phyloP scores from a whole-genome alignment of 2,113 vertebrate species.

The Equus przewalskii region DNA sequence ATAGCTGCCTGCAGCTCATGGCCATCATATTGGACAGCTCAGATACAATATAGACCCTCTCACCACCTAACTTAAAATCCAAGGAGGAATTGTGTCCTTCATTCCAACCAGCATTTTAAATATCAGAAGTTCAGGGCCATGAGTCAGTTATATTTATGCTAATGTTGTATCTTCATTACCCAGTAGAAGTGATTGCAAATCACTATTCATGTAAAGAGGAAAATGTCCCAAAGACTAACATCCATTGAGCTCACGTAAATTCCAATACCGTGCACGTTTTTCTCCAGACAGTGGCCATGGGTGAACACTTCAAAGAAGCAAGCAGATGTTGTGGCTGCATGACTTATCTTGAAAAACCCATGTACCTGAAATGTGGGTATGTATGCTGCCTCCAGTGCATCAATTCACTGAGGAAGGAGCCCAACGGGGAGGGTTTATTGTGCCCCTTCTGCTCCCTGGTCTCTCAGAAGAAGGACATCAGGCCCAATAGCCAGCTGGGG shows the following conservation, averaged over 20 bases:
- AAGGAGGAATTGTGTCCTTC: fast-evolving
- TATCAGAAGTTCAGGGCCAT: no score
- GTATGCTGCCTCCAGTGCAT: not conserved
- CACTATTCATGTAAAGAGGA: fast-evolving
- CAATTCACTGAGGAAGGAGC: fast-evolving
- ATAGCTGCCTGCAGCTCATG: fast-evolving
- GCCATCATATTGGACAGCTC: no score
- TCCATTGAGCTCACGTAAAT: fast-evolving
- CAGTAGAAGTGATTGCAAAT: no score
- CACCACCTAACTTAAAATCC: not conserved
- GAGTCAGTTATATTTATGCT: not conserved
- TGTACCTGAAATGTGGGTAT: not conserved
- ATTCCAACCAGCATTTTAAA: no score
- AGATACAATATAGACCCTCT: not conserved
- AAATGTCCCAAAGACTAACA: not conserved
- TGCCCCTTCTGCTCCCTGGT: not conserved
- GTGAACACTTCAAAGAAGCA: not conserved
- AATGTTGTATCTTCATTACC: not conserved
- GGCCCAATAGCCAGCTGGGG: fast-evolving
- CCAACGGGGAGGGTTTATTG: fast-evolving
- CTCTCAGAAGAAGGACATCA: not conserved
- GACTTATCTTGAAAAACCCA: not conserved
- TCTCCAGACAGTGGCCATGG: not conserved
- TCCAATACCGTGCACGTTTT: fast-evolving
- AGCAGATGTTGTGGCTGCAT: not conserved